These are phyloP conservation scores for Kryptolebias marmoratus DNA, from an alignment of 2,113 vertebrate genomes.

Conservation along the genomic window DNA sequence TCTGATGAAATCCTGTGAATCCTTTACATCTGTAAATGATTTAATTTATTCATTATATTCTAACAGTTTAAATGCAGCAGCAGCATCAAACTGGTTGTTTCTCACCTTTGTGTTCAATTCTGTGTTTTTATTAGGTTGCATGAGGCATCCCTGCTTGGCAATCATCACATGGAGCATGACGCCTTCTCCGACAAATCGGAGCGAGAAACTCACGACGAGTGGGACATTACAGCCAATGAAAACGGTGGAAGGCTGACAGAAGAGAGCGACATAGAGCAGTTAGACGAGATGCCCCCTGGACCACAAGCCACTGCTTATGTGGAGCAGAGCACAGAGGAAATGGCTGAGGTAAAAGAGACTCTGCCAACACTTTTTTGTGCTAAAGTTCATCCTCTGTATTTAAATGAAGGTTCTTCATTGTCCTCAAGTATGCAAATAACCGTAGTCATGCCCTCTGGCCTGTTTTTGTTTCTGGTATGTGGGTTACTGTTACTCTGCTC, in stretches of 20 bases:
- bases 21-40: no score
- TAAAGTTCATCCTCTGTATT: not conserved
- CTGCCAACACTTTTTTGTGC: not conserved
- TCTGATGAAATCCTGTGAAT: no score
- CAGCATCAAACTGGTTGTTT: not conserved
- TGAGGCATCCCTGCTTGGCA: constrained; percentile 82
- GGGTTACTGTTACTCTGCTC: not conserved
- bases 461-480: not conserved
- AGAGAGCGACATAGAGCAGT: constrained; percentile 88
- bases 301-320: constrained; percentile 87
- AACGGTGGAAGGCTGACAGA: constrained; percentile 84
- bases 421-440: not conserved
- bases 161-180: constrained; percentile 88
- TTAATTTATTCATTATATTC: not conserved
- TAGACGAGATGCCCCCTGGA: constrained; percentile 81
- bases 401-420: not conserved
- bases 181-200: constrained; percentile 92
- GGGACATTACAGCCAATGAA: constrained; percentile 83
- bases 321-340: constrained; percentile 90
- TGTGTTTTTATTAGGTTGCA: constrained; percentile 81
- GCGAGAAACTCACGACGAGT: constrained; percentile 88
- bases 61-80: not conserved
- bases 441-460: not conserved
- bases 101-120: constrained; percentile 22
- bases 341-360: constrained; percentile 86